phyloP scores from a whole-genome alignment of 2,113 vertebrate genomes.

The Equus quagga region DNA sequence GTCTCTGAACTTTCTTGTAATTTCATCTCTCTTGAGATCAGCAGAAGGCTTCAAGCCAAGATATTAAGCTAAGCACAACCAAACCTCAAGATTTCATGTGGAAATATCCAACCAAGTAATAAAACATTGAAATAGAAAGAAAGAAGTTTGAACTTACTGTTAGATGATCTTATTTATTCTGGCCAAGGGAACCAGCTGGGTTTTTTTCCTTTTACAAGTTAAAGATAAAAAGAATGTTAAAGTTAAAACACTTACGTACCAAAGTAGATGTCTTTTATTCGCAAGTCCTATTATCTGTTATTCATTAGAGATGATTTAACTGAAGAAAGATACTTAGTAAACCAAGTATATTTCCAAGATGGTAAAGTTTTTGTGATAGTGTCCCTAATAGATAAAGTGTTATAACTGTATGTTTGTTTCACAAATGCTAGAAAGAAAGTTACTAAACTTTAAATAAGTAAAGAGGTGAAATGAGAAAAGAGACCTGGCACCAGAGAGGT shows the following conservation, averaged over 20 bases:
- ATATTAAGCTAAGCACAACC: slow-evolving; percentile 48
- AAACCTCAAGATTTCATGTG: neutral
- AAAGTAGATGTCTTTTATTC: neutral
- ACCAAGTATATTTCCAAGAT: neutral
- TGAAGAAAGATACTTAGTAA: neutral
- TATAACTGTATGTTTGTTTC: neutral
- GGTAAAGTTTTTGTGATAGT: neutral
- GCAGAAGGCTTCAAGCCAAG: slow-evolving; percentile 25
- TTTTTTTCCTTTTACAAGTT: neutral
- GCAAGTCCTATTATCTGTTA: neutral
- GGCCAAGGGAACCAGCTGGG: neutral
- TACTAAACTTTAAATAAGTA: neutral
- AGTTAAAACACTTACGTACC: neutral
- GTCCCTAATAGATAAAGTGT: neutral
- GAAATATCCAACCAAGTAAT: slow-evolving; percentile 35
- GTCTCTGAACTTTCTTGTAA: slow-evolving; percentile 49
- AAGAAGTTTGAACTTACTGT: slow-evolving; percentile 8
- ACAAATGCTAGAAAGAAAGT: neutral
- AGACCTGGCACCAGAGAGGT: neutral
- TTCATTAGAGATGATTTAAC: neutral
- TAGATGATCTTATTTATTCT: slow-evolving; percentile 47
- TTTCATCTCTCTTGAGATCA: slow-evolving; percentile 53
- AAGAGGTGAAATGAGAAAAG: slow-evolving; percentile 9
- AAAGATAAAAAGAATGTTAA: neutral
- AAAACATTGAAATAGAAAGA: slow-evolving; percentile 57